Evolutionary conservation across 2,113 vertebrate species (phyloP).

Genomic region (Tetrao urogallus): DNA sequence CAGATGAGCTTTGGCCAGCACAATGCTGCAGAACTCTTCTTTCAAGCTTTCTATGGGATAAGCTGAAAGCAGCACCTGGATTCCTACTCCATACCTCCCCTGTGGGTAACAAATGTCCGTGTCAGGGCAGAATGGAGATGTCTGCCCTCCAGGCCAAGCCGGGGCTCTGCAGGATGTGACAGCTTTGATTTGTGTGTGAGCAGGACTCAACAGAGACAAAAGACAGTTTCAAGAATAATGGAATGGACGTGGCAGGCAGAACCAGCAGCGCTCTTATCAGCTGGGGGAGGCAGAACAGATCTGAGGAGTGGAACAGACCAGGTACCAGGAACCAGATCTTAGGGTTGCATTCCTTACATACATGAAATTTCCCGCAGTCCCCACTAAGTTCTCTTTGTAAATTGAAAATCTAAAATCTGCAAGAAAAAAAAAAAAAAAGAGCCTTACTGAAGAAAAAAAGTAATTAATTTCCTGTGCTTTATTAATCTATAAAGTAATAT

Average conservation of each 20-base stretch:
- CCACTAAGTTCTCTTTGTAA: slow-evolving; percentile 40
- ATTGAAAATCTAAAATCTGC: background rate
- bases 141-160: background rate
- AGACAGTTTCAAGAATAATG: slow-evolving; percentile 12
- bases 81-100: background rate
- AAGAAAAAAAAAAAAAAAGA: background rate
- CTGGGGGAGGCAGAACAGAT: slow-evolving; percentile 47
- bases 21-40: background rate
- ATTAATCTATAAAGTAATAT: background rate
- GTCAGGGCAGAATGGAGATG: slow-evolving; percentile 34
- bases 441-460: background rate
- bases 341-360: slow-evolving; percentile 80
- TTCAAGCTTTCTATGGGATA: background rate
- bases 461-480: slow-evolving; percentile 38
- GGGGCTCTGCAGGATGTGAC: background rate
- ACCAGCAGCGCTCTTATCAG: slow-evolving; percentile 56
- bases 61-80: background rate
- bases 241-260: background rate
- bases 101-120: background rate
- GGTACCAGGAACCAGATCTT: slow-evolving; percentile 72
- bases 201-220: slow-evolving; percentile 33
- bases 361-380: slow-evolving; percentile 49
- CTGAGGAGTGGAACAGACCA: slow-evolving; percentile 46
- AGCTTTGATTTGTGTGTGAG: slow-evolving; percentile 35
- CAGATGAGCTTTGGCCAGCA: background rate